Conservation (phyloP, 2,888 invertebrate genomes). For the Erynnis tages region DNA sequence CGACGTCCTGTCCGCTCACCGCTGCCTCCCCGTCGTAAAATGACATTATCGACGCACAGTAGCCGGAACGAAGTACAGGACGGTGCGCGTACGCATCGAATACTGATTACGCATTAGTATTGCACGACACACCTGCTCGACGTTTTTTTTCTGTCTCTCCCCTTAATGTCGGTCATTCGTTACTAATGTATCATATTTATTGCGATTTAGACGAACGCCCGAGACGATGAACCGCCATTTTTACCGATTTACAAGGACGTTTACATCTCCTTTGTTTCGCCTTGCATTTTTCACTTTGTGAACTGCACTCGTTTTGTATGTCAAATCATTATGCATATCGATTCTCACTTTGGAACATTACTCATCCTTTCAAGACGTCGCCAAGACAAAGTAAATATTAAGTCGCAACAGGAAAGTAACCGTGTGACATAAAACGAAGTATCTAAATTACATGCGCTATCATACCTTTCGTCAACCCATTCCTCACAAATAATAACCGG, state of each 20-base stretch:
- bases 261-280: constrained; percentile 48
- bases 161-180: constrained; percentile 79
- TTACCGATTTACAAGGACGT: constrained; percentile 61
- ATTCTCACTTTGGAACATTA: constrained; percentile 25
- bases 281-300: constrained; percentile 28
- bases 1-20: constrained; percentile 77
- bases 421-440: constrained; percentile 46
- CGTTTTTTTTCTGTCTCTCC: constrained; percentile 75
- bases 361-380: constrained; percentile 7
- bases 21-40: constrained; percentile 74
- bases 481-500: constrained; percentile 55
- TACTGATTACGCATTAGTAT: constrained; percentile 80
- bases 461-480: constrained; percentile 58
- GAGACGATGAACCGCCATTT: constrained; percentile 63
- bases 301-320: constrained; percentile 2
- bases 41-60: constrained; percentile 81
- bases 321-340: constrained; percentile 26
- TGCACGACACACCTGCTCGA: constrained; percentile 77
- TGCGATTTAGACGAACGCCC: constrained; percentile 64
- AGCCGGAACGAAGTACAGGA: constrained; percentile 82
- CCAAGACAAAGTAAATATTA: constrained; percentile 29
- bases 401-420: constrained; percentile 28
- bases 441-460: constrained; percentile 64
- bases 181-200: constrained; percentile 77
- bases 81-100: constrained; percentile 73